phyloP scores from a whole-genome alignment of 1,140 invertebrate genomes.

The Musca vetustissima region DNA sequence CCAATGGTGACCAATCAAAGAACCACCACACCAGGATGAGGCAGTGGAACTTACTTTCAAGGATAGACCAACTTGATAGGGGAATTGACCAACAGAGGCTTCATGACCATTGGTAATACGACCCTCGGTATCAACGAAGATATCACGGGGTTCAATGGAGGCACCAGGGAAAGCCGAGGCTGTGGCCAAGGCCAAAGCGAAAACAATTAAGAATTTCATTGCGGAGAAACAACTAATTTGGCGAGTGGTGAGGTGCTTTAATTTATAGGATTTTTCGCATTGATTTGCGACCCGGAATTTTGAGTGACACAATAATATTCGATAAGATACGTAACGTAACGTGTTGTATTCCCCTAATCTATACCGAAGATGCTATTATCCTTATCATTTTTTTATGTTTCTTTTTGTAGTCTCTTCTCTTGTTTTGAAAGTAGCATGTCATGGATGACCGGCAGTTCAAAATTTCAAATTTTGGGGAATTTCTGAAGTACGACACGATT shows the following conservation, averaged over 20 bases:
- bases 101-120: slow-evolving; percentile 48
- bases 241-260: background rate
- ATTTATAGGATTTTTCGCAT: background rate
- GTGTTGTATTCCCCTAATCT: too few relatives aligned
- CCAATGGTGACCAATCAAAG: slow-evolving; percentile 59
- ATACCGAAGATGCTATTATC: too few relatives aligned
- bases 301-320: too few relatives aligned
- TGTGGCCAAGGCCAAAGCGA: slow-evolving; percentile 21
- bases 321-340: too few relatives aligned
- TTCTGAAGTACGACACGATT: too few relatives aligned
- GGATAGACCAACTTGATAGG: slow-evolving; percentile 51
- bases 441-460: background rate
- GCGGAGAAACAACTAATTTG: slow-evolving; percentile 1
- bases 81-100: slow-evolving; percentile 49
- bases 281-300: background rate
- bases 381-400: too few relatives aligned
- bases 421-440: too few relatives aligned
- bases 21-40: slow-evolving; percentile 58
- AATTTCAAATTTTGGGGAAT: too few relatives aligned
- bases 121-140: slow-evolving; percentile 27
- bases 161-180: slow-evolving; percentile 5
- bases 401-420: too few relatives aligned
- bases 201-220: slow-evolving; percentile 29
- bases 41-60: slow-evolving; percentile 35
- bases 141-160: background rate